phyloP scores from a whole-genome alignment of 2,888 invertebrate species.

The Caenorhabditis sp. region DNA sequence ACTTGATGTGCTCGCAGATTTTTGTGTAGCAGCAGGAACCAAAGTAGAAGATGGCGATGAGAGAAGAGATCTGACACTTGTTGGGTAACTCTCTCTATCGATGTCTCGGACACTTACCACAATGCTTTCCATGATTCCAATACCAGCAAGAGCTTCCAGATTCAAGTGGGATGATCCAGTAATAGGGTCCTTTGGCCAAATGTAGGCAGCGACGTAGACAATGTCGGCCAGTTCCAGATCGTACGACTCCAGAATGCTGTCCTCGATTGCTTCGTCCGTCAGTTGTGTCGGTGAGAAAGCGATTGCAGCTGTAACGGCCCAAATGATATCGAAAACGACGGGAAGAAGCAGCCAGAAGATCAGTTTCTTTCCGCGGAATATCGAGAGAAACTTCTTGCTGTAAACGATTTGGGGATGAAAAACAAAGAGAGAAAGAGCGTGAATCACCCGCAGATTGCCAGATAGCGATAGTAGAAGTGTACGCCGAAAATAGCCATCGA shows the following conservation, averaged over 20 bases:
- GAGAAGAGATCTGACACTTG: constrained; percentile 27
- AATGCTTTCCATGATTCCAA: constrained; percentile 30
- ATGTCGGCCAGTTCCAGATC: constrained; percentile 27
- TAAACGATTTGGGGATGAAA: not conserved
- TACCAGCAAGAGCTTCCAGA: constrained; percentile 11
- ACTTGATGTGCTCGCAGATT: constrained; percentile 21
- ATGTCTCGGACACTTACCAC: constrained; percentile 9
- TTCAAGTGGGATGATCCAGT: constrained; percentile 9
- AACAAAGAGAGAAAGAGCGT: not conserved
- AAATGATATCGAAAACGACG: constrained; percentile 19
- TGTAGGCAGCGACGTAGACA: constrained; percentile 47
- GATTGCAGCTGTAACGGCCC: constrained; percentile 27
- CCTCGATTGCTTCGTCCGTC: constrained; percentile 6
- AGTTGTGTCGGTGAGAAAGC: constrained; percentile 24
- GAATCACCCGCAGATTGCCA: constrained; percentile 39
- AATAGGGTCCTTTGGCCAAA: constrained; percentile 20
- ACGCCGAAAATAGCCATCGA: constrained; percentile 54
- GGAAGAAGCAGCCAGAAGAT: constrained; percentile 28
- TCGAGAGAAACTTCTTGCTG: not conserved
- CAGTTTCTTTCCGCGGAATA: constrained; percentile 6
- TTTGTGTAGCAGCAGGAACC: constrained; percentile 41
- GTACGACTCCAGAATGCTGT: constrained; percentile 42
- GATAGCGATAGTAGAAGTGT: constrained; percentile 46
- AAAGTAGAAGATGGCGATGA: constrained; percentile 35
- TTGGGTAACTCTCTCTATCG: not conserved